These are phyloP conservation scores for Hylomyscus alleni DNA, from an alignment of 2,797 vertebrate species.

Conservation along the genomic window DNA sequence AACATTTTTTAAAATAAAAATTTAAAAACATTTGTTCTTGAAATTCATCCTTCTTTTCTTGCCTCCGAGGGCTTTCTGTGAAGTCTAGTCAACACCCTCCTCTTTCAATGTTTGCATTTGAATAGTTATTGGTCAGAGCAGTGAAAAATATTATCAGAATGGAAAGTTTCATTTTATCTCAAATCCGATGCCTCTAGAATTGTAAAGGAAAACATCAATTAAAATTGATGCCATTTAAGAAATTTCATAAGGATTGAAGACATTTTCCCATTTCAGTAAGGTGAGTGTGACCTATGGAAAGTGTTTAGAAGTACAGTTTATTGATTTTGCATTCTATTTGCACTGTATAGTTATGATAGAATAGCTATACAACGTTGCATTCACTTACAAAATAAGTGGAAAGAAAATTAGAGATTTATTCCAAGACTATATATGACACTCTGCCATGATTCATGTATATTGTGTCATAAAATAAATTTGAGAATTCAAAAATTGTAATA, in stretches of 20 bases:
- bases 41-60: not conserved
- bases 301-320: not conserved
- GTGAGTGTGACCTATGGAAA: not conserved
- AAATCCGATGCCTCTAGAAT: not conserved
- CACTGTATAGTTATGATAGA: not conserved
- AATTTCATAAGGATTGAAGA: not conserved
- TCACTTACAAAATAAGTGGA: not conserved
- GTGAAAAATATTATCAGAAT: not conserved
- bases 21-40: not conserved
- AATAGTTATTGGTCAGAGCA: constrained; percentile 18
- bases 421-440: not conserved
- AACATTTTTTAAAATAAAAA: not conserved
- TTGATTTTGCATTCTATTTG: not conserved
- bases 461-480: not conserved
- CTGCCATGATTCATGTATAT: not conserved
- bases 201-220: not conserved
- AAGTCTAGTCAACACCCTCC: not conserved
- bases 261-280: not conserved
- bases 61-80: constrained; percentile 1
- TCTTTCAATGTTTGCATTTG: not conserved
- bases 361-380: not conserved
- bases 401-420: not conserved
- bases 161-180: not conserved
- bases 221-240: not conserved
- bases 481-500: not conserved